Evolutionary conservation across 2,113 vertebrate species (phyloP).

Genomic region (Chlamydotis undulata): DNA sequence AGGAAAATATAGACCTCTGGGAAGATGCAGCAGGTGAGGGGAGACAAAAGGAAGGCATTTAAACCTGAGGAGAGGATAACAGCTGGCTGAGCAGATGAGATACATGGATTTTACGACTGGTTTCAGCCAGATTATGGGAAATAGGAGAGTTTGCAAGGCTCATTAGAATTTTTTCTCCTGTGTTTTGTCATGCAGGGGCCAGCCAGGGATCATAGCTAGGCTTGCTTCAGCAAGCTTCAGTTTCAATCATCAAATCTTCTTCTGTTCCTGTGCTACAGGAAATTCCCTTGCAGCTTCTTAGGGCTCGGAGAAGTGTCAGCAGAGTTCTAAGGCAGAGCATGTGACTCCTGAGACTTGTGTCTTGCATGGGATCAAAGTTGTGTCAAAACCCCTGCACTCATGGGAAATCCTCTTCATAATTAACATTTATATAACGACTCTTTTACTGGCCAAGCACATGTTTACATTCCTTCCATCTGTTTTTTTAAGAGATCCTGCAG

Average conservation of each 20-base stretch:
- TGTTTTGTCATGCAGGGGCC: not conserved
- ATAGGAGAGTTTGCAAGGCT: not conserved
- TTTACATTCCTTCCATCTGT: constrained; percentile 39
- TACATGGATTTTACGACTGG: not conserved
- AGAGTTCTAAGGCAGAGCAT: not conserved
- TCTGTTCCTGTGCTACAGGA: not conserved
- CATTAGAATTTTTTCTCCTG: not conserved
- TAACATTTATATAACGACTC: constrained; percentile 8
- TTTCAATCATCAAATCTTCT: not conserved
- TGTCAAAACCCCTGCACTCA: constrained; percentile 8
- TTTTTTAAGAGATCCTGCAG: not conserved
- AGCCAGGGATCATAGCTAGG: not conserved
- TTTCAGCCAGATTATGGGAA: not conserved
- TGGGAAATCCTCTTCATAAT: constrained; percentile 42
- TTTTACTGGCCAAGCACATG: constrained; percentile 19
- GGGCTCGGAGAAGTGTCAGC: not conserved
- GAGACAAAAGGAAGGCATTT: not conserved
- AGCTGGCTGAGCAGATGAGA: not conserved
- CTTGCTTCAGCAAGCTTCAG: not conserved
- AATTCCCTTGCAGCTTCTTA: not conserved
- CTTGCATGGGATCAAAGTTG: constrained; percentile 20
- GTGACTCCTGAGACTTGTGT: not conserved
- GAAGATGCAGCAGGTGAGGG: not conserved
- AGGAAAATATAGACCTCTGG: not conserved
- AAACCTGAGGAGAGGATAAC: not conserved